phyloP scores from a whole-genome alignment of 2,797 vertebrate genomes.

The Galago senegalensis region DNA sequence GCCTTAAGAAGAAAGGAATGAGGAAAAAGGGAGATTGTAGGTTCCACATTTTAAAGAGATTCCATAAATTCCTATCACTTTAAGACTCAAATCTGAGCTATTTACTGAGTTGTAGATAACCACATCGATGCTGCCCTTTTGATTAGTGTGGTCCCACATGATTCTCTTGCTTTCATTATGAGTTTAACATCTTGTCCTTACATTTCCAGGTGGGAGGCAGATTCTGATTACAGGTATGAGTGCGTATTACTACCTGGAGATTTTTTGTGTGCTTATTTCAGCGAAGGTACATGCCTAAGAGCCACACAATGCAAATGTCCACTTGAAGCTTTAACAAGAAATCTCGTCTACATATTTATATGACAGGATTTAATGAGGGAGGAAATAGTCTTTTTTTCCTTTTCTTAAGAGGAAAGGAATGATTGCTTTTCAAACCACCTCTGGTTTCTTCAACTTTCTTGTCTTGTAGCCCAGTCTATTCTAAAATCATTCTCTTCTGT shows the following conservation, averaged over 20 bases:
- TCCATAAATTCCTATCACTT: slow-evolving; percentile 2
- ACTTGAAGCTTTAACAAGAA: slow-evolving; percentile 57
- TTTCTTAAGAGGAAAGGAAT: slow-evolving; percentile 62
- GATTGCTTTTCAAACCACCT: slow-evolving; percentile 67
- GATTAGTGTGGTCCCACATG: neutral
- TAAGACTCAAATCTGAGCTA: slow-evolving; percentile 53
- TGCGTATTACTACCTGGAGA: slow-evolving; percentile 58
- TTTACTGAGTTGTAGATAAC: neutral
- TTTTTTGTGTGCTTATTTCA: slow-evolving; percentile 35
- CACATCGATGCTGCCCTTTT: slow-evolving; percentile 20
- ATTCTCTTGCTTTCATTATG: slow-evolving; percentile 15
- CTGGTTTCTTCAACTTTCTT: slow-evolving; percentile 70
- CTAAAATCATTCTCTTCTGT: slow-evolving; percentile 52
- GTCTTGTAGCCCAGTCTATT: slow-evolving; percentile 37
- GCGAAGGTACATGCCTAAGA: slow-evolving; percentile 34
- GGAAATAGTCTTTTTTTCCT: slow-evolving; percentile 23
- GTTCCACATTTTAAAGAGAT: neutral
- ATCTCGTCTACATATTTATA: neutral
- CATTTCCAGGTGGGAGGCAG: slow-evolving; percentile 53
- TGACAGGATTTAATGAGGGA: slow-evolving; percentile 51
- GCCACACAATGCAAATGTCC: slow-evolving; percentile 36
- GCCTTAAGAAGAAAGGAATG: neutral
- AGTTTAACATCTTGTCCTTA: slow-evolving; percentile 31
- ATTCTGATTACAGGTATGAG: slow-evolving; percentile 41
- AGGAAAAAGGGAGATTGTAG: neutral